Conservation (phyloP, 2,113 vertebrate species). For the Ploceus nigricollis region DNA sequence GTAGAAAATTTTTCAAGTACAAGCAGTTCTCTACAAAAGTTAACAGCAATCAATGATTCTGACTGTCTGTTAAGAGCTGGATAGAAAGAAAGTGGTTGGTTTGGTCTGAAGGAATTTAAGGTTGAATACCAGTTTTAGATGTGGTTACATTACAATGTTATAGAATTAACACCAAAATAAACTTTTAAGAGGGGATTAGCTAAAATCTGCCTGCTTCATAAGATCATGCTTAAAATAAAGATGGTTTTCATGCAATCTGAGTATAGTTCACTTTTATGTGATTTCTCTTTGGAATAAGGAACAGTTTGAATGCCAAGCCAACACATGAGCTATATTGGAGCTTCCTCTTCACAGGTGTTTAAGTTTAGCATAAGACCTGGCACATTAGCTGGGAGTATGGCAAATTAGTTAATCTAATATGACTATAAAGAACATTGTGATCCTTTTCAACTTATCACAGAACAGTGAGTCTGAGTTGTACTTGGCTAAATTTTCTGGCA, state of each 20-base stretch:
- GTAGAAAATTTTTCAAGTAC: not conserved
- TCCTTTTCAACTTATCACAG: not conserved
- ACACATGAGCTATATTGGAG: accelerated
- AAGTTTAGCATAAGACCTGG: not conserved
- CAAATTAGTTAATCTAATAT: not conserved
- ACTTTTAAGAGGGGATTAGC: not conserved
- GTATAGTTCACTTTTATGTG: not conserved
- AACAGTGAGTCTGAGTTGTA: not conserved
- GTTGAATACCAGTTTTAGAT: not conserved
- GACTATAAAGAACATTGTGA: not conserved
- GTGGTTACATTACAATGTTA: not conserved
- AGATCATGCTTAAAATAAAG: not conserved
- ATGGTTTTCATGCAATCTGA: not conserved
- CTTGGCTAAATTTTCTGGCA: not conserved
- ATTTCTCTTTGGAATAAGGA: not conserved
- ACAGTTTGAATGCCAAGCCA: not conserved
- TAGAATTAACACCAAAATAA: not conserved
- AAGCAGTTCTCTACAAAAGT: not conserved
- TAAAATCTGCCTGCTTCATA: not conserved
- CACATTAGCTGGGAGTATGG: not conserved
- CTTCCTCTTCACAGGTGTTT: not conserved
- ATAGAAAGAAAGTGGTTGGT: not conserved
- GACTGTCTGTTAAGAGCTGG: not conserved
- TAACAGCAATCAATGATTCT: not conserved
- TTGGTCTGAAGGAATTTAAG: not conserved